These are phyloP conservation scores for Laothoe populi DNA, from an alignment of 2,888 invertebrate genomes.

Conservation along the genomic window DNA sequence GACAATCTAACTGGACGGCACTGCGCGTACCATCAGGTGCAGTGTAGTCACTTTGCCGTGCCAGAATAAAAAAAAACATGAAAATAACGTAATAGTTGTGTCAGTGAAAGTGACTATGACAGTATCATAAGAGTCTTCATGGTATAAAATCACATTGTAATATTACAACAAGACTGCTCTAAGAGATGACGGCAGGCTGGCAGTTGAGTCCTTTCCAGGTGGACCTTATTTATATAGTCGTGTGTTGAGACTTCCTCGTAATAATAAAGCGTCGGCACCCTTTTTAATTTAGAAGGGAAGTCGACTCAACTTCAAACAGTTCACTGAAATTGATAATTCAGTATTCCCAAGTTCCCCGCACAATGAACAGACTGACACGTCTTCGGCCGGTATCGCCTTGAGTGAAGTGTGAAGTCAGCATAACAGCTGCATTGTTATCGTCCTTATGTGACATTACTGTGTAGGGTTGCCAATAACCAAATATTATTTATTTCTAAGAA, in stretches of 20 bases:
- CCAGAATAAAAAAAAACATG: too few species aligned
- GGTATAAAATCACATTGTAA: too few species aligned
- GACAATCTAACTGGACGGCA: too few species aligned
- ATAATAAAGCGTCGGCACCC: not conserved
- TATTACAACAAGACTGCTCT: too few species aligned
- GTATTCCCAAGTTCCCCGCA: slow-evolving; percentile 7
- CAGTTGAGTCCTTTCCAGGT: too few species aligned
- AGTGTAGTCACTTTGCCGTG: too few species aligned
- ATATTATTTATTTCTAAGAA: not conserved
- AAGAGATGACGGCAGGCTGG: too few species aligned
- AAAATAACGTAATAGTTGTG: too few species aligned
- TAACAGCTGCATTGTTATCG: slow-evolving; percentile 71
- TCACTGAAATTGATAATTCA: not conserved
- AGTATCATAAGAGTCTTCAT: too few species aligned
- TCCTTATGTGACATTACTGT: slow-evolving; percentile 46
- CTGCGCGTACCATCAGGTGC: too few species aligned
- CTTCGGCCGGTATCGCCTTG: slow-evolving; percentile 54
- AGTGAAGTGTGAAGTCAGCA: slow-evolving; percentile 62
- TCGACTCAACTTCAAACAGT: not conserved
- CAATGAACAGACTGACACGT: slow-evolving; percentile 35
- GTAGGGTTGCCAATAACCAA: slow-evolving; percentile 39
- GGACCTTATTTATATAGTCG: too few species aligned
- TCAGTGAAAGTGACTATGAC: too few species aligned
- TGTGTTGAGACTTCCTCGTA: not conserved
- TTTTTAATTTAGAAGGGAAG: not conserved